A percentile compares a stretch with the other conserved stretches of the same genome.
phyloP scores from a whole-genome alignment of 35 echinoderm and acorn worm genomes.

The Apostichopus japonicus region DNA sequence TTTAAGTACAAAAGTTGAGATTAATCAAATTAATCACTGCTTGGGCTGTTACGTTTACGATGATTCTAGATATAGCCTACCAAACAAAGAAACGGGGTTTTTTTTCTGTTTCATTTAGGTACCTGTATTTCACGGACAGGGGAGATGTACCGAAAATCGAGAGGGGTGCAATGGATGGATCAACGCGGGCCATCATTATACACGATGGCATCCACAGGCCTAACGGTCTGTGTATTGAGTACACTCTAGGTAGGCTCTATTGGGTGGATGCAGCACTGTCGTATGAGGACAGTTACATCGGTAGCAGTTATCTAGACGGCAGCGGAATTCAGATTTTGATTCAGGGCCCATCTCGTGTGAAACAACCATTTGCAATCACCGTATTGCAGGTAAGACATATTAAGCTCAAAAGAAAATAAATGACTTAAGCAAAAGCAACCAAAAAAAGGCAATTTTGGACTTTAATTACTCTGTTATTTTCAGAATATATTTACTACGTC shows the following conservation, averaged over 20 bases:
- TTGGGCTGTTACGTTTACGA: no score
- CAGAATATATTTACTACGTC: neutral
- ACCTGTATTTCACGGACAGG: constrained; percentile 97
- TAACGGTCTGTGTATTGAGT: constrained; percentile 88
- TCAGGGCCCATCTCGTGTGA: constrained; percentile 12
- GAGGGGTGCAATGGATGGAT: constrained; percentile 79
- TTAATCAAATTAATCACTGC: no score
- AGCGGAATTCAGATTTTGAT: constrained; percentile 29
- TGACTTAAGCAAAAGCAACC: no score
- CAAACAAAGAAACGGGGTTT: no score
- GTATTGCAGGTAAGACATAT: constrained; percentile 25
- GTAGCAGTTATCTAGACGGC: constrained; percentile 45
- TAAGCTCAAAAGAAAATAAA: neutral
- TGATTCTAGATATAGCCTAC: no score
- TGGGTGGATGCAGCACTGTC: constrained; percentile 60
- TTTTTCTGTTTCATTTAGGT: constrained; percentile 52
- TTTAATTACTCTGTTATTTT: neutral
- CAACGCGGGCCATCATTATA: constrained; percentile 69
- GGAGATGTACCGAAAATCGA: constrained; percentile 85
- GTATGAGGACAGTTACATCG: constrained; percentile 14
- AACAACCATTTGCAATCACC: constrained; percentile 31
- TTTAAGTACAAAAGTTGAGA: no score
- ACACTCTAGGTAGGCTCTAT: constrained; percentile 69
- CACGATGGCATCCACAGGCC: constrained; percentile 79
- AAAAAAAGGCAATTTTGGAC: neutral